A percentile compares a stretch with the other conserved stretches of the same genome.
Evolutionary conservation across 2,797 vertebrate genomes (phyloP).

Genomic region (Helicolenus hilgendorfi): DNA sequence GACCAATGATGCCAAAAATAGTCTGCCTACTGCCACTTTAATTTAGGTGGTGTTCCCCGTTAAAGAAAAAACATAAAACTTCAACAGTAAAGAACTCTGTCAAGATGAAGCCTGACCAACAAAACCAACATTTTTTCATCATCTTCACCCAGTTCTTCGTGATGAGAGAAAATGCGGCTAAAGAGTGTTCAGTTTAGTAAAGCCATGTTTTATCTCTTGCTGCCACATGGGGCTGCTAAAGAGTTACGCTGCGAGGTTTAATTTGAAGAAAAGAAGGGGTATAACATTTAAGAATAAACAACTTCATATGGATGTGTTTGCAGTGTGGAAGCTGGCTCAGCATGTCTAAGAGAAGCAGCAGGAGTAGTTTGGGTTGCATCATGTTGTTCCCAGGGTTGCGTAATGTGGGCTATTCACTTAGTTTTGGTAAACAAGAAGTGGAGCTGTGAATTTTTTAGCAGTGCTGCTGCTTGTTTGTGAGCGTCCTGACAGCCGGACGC

Average conservation of each 20-base stretch:
- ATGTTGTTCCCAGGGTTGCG: slow-evolving; percentile 52
- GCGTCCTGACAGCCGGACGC: not conserved
- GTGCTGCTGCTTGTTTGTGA: not conserved
- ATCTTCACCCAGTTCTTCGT: not conserved
- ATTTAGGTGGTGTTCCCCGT: not conserved
- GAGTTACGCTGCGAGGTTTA: not conserved
- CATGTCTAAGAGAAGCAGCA: slow-evolving; percentile 28
- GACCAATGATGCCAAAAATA: too few relatives aligned
- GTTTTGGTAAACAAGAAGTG: slow-evolving; percentile 45
- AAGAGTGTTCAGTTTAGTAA: not conserved
- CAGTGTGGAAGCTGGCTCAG: slow-evolving; percentile 35
- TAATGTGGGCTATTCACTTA: slow-evolving; percentile 48
- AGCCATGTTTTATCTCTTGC: not conserved
- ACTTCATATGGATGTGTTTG: not conserved
- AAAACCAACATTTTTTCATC: not conserved
- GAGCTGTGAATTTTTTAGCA: slow-evolving; percentile 18
- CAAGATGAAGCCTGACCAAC: not conserved
- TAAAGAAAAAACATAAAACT: not conserved
- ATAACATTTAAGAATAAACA: not conserved
- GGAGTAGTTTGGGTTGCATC: slow-evolving; percentile 31
- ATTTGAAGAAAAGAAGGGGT: slow-evolving; percentile 14
- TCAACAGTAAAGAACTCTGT: not conserved
- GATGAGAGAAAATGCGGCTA: not conserved
- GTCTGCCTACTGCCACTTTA: too few relatives aligned
- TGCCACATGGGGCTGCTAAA: slow-evolving; percentile 5